Percentiles rank a stretch among this genome's conserved stretches.
Conservation (phyloP, 2,888 invertebrate species). For the Dendrolimus pini region DNA sequence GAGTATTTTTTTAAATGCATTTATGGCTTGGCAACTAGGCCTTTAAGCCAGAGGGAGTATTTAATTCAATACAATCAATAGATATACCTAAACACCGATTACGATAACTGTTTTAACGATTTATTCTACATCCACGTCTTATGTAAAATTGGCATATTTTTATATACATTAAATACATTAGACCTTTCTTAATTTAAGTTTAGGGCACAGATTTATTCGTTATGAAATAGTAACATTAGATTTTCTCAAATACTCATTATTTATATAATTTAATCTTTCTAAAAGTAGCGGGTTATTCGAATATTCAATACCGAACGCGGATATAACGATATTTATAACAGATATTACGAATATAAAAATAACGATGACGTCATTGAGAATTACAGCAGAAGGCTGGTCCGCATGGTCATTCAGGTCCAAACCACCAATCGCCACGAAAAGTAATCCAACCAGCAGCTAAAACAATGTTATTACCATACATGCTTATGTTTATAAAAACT, state of each 20-base stretch:
- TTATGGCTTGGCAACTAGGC: no score
- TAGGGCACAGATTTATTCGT: background rate
- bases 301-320: constrained; percentile 90
- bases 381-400: constrained; percentile 85
- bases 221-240: constrained; percentile 29
- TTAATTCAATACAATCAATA: no score
- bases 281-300: constrained; percentile 80
- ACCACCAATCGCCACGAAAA: constrained; percentile 89
- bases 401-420: constrained; percentile 86
- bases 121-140: no score
- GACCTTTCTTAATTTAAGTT: no score
- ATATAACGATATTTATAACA: constrained; percentile 87
- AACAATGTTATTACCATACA: constrained; percentile 41
- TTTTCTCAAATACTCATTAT: constrained; percentile 52
- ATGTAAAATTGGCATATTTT: no score
- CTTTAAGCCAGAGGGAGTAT: no score
- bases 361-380: constrained; percentile 88
- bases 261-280: constrained; percentile 55
- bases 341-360: constrained; percentile 89
- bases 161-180: no score
- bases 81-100: no score
- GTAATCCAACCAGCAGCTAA: constrained; percentile 88
- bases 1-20: no score
- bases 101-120: no score
- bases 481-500: background rate